A percentile compares a stretch with the other conserved stretches of the same genome.
phyloP scores from a whole-genome alignment of 2,113 vertebrate genomes.

The Pavo muticus region DNA sequence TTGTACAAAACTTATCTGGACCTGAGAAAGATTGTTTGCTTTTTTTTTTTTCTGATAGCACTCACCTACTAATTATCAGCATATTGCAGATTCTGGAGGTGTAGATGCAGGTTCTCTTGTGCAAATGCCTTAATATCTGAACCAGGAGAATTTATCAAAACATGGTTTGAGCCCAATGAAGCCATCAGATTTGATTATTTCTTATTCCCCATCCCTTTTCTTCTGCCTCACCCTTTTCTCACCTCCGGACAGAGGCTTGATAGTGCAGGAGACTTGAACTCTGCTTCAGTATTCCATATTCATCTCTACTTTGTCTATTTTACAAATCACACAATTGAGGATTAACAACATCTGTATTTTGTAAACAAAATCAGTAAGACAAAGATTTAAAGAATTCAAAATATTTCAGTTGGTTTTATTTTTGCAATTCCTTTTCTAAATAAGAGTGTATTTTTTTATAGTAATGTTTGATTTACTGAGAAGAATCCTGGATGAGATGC shows the following conservation, averaged over 20 bases:
- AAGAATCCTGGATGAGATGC: neutral
- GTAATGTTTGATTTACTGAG: neutral
- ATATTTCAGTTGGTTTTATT: neutral
- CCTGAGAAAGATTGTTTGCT: neutral
- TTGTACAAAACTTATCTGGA: neutral
- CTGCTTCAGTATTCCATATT: neutral
- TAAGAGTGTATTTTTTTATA: neutral
- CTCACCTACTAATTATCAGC: neutral
- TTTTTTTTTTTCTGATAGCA: neutral
- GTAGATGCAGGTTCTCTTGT: neutral
- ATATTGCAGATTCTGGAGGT: neutral
- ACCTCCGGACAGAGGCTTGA: neutral
- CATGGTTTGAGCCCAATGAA: neutral
- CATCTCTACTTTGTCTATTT: neutral
- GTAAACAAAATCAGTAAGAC: neutral
- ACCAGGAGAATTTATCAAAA: neutral
- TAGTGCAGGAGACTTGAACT: neutral
- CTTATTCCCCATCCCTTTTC: accelerated
- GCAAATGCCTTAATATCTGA: neutral
- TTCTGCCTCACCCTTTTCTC: neutral
- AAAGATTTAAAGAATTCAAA: neutral
- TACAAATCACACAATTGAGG: neutral
- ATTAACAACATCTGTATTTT: neutral
- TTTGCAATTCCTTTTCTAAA: neutral
- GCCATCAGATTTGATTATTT: neutral